These are phyloP conservation scores for Tillus elongatus DNA, from an alignment of 2,888 invertebrate species.

Conservation along the genomic window DNA sequence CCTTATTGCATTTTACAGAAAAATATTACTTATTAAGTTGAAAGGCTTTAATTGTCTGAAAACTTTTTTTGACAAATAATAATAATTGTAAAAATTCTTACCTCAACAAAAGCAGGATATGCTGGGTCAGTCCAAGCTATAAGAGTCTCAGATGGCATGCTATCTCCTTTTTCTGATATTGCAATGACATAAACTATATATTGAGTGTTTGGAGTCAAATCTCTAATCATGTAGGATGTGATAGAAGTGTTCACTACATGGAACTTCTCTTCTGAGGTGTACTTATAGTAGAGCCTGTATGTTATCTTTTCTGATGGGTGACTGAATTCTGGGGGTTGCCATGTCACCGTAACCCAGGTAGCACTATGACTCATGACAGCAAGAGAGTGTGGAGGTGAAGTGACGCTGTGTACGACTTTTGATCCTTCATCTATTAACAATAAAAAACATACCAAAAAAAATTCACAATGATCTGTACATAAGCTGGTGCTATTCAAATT, in stretches of 20 bases:
- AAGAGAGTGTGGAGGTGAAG: conserved; percentile 73
- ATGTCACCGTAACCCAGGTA: conserved; percentile 70
- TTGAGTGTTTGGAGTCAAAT: conserved; percentile 69
- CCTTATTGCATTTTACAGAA: too few relatives aligned
- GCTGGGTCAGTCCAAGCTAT: conserved; percentile 84
- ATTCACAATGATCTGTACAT: too few relatives aligned
- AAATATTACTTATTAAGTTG: too few relatives aligned
- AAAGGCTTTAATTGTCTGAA: conserved; percentile 3
- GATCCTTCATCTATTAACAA: conserved; percentile 23
- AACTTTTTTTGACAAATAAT: too few relatives aligned
- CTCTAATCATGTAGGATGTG: conserved; percentile 61
- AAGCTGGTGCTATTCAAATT: too few relatives aligned
- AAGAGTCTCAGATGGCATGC: conserved; percentile 70
- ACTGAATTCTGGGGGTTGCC: conserved; percentile 80
- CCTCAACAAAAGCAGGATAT: conserved; percentile 78
- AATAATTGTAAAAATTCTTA: too few relatives aligned
- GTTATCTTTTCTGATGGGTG: conserved; percentile 68
- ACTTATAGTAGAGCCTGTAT: conserved; percentile 67
- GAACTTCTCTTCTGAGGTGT: conserved; percentile 52
- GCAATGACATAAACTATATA: conserved; percentile 72
- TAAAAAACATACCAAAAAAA: too few relatives aligned
- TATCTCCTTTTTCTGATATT: conserved; percentile 57
- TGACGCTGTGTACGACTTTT: conserved; percentile 50
- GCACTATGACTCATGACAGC: conserved; percentile 72
- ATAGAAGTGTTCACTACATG: conserved; percentile 57